These are phyloP conservation scores for Chunga burmeisteri DNA, from an alignment of 2,113 vertebrate species.

Conservation along the genomic window DNA sequence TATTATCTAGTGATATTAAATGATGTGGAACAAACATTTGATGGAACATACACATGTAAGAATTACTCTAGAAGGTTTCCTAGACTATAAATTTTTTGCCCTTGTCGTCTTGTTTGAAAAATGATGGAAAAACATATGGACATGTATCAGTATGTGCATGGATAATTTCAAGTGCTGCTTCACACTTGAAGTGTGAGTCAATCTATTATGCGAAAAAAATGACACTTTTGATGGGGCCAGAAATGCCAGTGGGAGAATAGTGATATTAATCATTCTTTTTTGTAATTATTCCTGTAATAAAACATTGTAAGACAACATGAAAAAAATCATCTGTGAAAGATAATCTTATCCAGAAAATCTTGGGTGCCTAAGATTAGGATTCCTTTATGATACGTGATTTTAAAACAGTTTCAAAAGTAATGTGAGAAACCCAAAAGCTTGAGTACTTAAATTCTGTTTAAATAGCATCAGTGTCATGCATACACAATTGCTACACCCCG, in stretches of 20 bases:
- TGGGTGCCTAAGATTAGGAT: neutral
- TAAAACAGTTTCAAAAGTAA: neutral
- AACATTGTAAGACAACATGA: neutral
- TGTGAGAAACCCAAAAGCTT: neutral
- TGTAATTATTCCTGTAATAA: neutral
- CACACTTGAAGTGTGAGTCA: slow-evolving; percentile 63
- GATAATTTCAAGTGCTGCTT: slow-evolving; percentile 59
- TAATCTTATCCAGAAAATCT: neutral
- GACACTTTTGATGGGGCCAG: slow-evolving; percentile 42
- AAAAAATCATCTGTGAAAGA: neutral
- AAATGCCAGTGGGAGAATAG: slow-evolving; percentile 33
- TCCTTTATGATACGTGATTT: neutral
- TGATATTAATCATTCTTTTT: neutral
- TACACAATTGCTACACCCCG: neutral
- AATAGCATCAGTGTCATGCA: neutral
- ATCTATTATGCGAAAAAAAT: slow-evolving; percentile 48
- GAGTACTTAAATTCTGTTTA: neutral
- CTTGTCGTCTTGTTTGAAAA: slow-evolving; percentile 41
- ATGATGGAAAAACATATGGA: slow-evolving; percentile 59
- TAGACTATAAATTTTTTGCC: neutral
- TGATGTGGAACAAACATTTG: neutral
- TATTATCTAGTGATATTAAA: neutral
- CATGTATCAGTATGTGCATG: slow-evolving; percentile 41
- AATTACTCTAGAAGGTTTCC: neutral
- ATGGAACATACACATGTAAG: neutral